phyloP scores from a whole-genome alignment of 2,888 invertebrate species.

The Drosophila testacea region DNA sequence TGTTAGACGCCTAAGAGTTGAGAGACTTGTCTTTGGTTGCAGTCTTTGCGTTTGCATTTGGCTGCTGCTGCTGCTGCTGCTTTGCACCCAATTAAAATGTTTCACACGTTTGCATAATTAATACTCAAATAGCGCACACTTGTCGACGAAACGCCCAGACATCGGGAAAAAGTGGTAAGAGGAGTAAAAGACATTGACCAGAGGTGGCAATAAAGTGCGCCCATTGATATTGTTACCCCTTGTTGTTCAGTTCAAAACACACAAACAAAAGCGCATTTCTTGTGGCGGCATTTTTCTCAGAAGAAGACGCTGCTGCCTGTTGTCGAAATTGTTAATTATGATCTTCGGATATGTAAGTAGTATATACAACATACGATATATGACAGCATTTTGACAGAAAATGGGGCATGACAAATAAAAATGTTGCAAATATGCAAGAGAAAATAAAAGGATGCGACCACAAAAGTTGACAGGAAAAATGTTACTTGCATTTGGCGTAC shows the following conservation, averaged over 20 bases:
- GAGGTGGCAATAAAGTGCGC: background rate
- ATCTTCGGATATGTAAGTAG: slow-evolving; percentile 40
- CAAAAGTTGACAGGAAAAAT: slow-evolving; percentile 62
- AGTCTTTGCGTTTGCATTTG: slow-evolving; percentile 23
- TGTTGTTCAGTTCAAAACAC: slow-evolving; percentile 42
- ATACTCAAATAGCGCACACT: slow-evolving; percentile 83
- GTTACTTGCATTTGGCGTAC: slow-evolving; percentile 61
- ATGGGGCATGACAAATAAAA: slow-evolving; percentile 74
- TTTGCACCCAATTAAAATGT: slow-evolving; percentile 84
- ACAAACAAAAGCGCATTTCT: slow-evolving; percentile 8
- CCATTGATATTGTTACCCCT: slow-evolving; percentile 16
- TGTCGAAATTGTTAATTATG: slow-evolving; percentile 77
- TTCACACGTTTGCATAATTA: slow-evolving; percentile 85
- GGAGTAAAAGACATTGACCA: background rate
- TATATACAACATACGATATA: slow-evolving; percentile 26
- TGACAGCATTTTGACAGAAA: slow-evolving; percentile 71
- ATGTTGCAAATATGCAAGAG: slow-evolving; percentile 63
- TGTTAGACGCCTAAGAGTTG: slow-evolving; percentile 38
- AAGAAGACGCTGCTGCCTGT: slow-evolving; percentile 43
- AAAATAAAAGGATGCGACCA: slow-evolving; percentile 50
- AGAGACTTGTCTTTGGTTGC: slow-evolving; percentile 20
- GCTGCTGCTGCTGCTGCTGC: slow-evolving; percentile 44
- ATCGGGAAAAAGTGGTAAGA: background rate
- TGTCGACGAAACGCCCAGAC: slow-evolving; percentile 63
- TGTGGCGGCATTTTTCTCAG: slow-evolving; percentile 62